phyloP scores from a whole-genome alignment of 2,888 invertebrate species.

The Parapristionchus giblindavisi region DNA sequence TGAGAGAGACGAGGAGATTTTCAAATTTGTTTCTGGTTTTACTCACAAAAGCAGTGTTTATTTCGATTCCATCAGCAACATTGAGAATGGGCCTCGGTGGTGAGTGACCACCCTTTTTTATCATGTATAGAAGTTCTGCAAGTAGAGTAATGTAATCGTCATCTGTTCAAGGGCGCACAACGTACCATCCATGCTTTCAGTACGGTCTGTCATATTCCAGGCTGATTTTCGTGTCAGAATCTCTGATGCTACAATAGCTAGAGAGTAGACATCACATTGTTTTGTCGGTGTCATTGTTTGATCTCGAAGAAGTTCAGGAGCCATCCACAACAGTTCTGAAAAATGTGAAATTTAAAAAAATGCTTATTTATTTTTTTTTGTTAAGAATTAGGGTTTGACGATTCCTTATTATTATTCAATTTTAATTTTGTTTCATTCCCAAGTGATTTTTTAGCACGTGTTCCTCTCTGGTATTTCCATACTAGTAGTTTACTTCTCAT shows the following conservation, averaged over 20 bases:
- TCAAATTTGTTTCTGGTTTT: too few species aligned
- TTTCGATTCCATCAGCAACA: slow-evolving; percentile 26
- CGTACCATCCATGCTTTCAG: slow-evolving; percentile 30
- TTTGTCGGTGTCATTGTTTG: not conserved
- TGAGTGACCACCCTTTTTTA: slow-evolving; percentile 12
- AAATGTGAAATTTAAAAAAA: too few species aligned
- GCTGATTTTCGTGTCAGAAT: slow-evolving; percentile 15
- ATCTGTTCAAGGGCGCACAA: too few species aligned
- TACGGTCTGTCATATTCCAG: not conserved
- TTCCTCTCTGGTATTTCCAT: too few species aligned
- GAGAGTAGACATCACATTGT: slow-evolving; percentile 27
- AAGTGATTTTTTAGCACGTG: too few species aligned
- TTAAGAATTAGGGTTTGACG: too few species aligned
- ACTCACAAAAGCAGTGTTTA: slow-evolving; percentile 21
- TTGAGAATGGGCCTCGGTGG: slow-evolving; percentile 13
- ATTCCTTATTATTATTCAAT: not conserved
- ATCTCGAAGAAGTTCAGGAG: slow-evolving; percentile 31
- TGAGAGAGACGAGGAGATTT: too few species aligned
- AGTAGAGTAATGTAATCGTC: too few species aligned
- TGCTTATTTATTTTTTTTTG: too few species aligned
- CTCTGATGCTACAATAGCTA: slow-evolving; percentile 33
- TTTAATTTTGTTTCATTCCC: not conserved
- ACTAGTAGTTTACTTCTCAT: too few species aligned
- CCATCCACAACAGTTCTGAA: slow-evolving; percentile 13
- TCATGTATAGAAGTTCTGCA: slow-evolving; percentile 34